These are phyloP conservation scores for Cephus pulcher DNA, from an alignment of 2,888 invertebrate species.

Conservation along the genomic window DNA sequence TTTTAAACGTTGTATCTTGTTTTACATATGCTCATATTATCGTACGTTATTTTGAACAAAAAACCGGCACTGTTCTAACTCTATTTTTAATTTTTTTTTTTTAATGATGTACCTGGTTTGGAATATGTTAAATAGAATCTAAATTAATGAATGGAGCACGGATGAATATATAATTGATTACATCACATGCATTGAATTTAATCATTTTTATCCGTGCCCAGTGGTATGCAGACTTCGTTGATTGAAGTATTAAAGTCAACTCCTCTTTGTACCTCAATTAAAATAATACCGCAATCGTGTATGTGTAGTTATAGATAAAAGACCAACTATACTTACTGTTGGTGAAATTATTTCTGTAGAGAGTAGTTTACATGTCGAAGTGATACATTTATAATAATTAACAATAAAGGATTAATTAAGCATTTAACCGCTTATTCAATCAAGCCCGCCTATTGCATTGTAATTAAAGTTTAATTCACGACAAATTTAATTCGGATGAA, in stretches of 20 bases:
- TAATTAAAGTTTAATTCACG: not conserved
- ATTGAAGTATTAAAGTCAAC: not conserved
- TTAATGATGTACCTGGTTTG: not conserved
- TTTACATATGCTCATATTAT: not conserved
- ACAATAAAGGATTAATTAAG: conserved; percentile 51
- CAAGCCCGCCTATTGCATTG: not conserved
- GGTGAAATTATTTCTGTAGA: not conserved
- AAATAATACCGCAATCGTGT: not conserved
- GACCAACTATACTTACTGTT: not conserved
- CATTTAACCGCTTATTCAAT: not conserved
- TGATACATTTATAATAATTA: conserved; percentile 58
- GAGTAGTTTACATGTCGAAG: conserved; percentile 50
- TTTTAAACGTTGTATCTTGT: not conserved
- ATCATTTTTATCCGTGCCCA: not conserved
- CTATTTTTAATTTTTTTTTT: not conserved
- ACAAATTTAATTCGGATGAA: too few species aligned
- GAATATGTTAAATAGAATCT: not conserved
- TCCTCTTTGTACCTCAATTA: not conserved
- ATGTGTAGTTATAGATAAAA: not conserved
- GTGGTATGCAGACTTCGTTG: not conserved
- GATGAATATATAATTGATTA: not conserved
- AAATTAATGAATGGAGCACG: not conserved
- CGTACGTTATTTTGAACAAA: not conserved
- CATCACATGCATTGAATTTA: not conserved
- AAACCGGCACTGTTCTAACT: not conserved